Evolutionary conservation across 2,113 vertebrate genomes (phyloP), one percentile per base, ranked within the genome.

Genomic region (Antigone vipio): DNA sequence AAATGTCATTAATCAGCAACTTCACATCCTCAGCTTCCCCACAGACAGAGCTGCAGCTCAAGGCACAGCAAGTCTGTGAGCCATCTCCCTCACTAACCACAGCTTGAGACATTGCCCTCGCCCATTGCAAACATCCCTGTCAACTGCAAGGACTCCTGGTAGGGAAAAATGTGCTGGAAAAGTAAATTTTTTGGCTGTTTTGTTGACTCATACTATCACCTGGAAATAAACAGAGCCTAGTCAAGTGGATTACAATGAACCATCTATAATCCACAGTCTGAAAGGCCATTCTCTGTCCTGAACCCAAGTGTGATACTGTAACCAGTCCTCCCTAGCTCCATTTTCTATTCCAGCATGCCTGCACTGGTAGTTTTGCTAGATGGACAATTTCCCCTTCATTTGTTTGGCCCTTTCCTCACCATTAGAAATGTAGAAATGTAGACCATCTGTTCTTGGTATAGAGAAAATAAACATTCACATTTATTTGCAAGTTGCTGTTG

Each of bases 1-100:
- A 91, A 95, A 95, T 56, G 14, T 75, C 49, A 72, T 88, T 94
- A 94, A 38, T 79, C 89, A 91, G 92, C 73, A 89, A 38, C 19
- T 81, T 78, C 40, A 55, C 15, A 72, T 60, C 30, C 29, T 77
- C 80, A 67, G 0, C 26, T 79, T 81, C 47, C 15, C 44, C 86
- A 85, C 17, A 81, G 63, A 35, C 12, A 2, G 67, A 86, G 42
- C 24, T 74, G 72, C 55, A 88, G 58, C n/a, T 90, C 68, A 86
- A 91, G 50, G 59, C 30, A 92, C n/a, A 91, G 62, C 47, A 75
- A 88, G 79, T 42, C 42, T 58, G 45, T 42, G 19, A 87, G 19
- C 30, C 20, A 16, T 23, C 8, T 64, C 62, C 21, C 7, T 71
- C 60, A 47, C 32, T 44, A 92, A 58, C 32, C 55, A 53, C 30